Conservation (phyloP, 2,113 vertebrate species). For the Struthidea cinerea region DNA sequence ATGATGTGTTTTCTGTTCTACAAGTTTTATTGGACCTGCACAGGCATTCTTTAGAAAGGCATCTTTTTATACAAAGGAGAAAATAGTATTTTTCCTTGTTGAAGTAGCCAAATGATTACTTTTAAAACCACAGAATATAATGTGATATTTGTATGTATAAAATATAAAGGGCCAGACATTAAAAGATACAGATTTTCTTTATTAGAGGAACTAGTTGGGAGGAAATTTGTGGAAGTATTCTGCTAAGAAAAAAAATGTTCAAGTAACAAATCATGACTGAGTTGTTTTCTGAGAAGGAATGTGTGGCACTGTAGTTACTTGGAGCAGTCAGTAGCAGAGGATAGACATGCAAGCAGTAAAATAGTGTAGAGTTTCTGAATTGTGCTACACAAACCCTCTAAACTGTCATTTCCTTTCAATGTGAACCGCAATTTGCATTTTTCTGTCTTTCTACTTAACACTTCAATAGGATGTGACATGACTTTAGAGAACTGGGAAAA, state of each 20-base stretch:
- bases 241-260: background rate
- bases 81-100: background rate
- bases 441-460: background rate
- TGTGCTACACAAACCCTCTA: background rate
- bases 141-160: background rate
- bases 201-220: background rate
- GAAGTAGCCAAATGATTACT: background rate
- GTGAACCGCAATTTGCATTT: background rate
- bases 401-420: background rate
- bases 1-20: background rate
- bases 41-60: background rate
- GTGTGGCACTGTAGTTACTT: background rate
- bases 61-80: background rate
- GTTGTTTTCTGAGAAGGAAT: background rate
- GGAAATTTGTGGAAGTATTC: background rate
- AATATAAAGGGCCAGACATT: background rate
- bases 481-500: conserved; percentile 1
- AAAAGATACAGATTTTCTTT: background rate
- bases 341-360: background rate
- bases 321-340: background rate
- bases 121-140: background rate
- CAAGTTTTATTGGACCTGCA: background rate
- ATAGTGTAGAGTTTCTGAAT: background rate
- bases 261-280: background rate
- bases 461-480: background rate